Evolutionary conservation across 1,140 invertebrate genomes (phyloP).

Genomic region (Micrasema longulum): DNA sequence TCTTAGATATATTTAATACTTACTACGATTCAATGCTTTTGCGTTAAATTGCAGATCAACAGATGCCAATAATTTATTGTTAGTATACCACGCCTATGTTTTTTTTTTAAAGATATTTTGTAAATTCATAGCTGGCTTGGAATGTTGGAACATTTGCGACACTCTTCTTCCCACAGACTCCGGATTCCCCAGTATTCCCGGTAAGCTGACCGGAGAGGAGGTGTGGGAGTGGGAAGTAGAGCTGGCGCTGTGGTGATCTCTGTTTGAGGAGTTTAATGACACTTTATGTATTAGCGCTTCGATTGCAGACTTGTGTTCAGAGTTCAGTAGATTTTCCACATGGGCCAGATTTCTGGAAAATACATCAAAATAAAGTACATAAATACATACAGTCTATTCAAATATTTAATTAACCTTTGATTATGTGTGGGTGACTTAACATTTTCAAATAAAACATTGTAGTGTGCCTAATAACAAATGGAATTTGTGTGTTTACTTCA

Average conservation of each 20-base stretch:
- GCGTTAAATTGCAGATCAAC: too few relatives aligned
- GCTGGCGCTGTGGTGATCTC: slow-evolving; percentile 19
- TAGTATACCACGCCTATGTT: slow-evolving; percentile 58
- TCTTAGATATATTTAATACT: too few relatives aligned
- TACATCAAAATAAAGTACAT: slow-evolving; percentile 10
- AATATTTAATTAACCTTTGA: too few relatives aligned
- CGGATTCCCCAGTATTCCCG: slow-evolving; percentile 58
- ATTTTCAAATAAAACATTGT: too few relatives aligned
- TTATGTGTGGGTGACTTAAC: too few relatives aligned
- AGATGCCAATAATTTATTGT: too few relatives aligned
- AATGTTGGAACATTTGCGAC: slow-evolving; percentile 65
- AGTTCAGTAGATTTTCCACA: slow-evolving; percentile 34
- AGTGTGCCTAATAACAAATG: too few relatives aligned
- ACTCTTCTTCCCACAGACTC: slow-evolving; percentile 62
- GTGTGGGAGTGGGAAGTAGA: slow-evolving; percentile 4
- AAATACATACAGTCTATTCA: too few relatives aligned
- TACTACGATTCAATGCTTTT: too few relatives aligned
- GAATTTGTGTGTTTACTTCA: too few relatives aligned
- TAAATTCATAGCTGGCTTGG: slow-evolving; percentile 64
- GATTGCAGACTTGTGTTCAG: slow-evolving; percentile 60
- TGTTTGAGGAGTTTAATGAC: slow-evolving; percentile 25
- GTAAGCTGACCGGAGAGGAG: slow-evolving; percentile 31
- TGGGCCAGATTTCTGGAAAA: slow-evolving; percentile 47
- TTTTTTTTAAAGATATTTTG: slow-evolving; percentile 68
- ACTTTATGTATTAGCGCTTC: slow-evolving; percentile 60